Percentiles rank a stretch among this genome's conserved stretches.
These are phyloP conservation scores for Nipponia nippon DNA, from an alignment of 2,113 vertebrate genomes.

Conservation along the genomic window DNA sequence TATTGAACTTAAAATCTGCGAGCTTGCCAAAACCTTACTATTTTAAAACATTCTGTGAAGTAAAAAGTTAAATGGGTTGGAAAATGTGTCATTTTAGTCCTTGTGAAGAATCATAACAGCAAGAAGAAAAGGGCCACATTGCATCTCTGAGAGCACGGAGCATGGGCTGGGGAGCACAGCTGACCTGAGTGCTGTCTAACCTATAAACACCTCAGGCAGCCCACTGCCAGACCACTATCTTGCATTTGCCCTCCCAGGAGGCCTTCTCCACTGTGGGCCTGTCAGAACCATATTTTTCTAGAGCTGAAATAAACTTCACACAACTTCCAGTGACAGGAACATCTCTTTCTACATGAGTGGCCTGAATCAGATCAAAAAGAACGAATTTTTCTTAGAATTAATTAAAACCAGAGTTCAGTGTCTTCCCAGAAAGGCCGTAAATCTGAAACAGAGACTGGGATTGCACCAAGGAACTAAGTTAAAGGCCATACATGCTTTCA, in stretches of 20 bases:
- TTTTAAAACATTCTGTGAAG: slow-evolving; percentile 3
- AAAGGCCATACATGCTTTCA: neutral
- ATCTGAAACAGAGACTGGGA: neutral
- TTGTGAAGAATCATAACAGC: neutral
- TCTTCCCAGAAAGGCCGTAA: neutral
- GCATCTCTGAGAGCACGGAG: neutral
- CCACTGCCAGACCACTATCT: neutral
- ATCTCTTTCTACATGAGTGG: neutral
- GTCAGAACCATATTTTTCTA: neutral
- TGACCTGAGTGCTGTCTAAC: neutral
- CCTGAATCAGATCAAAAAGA: neutral
- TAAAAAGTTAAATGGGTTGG: slow-evolving; percentile 29
- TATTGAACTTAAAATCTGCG: neutral
- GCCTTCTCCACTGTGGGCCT: neutral
- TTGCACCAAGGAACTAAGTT: neutral
- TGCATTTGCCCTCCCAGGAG: neutral
- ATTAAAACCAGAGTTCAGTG: neutral
- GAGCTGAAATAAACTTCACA: neutral
- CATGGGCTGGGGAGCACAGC: neutral
- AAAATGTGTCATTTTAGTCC: slow-evolving; percentile 15
- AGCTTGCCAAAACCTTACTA: neutral
- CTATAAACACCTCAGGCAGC: neutral
- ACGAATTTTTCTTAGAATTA: neutral
- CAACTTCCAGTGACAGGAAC: neutral
- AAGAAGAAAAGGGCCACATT: neutral